Evolutionary conservation across 2,113 vertebrate species (phyloP), one percentile per base, ranked within the genome.

Genomic region (Limnothrissa miodon): DNA sequence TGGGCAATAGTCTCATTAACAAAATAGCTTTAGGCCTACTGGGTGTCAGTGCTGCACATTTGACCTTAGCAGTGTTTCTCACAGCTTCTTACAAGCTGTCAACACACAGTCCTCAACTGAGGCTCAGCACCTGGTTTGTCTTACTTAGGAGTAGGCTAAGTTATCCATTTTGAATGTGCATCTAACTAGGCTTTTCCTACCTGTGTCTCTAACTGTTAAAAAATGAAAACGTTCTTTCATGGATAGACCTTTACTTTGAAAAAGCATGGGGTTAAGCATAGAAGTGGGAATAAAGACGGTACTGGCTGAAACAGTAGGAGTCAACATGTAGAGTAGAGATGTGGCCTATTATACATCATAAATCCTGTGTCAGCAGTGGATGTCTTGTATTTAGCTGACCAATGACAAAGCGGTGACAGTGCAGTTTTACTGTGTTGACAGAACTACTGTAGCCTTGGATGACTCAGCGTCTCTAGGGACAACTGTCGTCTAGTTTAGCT

Each of bases 351-450:
- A 70, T 70, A 29, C 25, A 70, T 33, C 11, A 66, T 29, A 10
- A 56, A 9, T 11, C 33, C 66, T 74, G 29, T 74, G 66, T 33
- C 66, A 36, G 29, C 2, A 1, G 10, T 4, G 25, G 11, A 74
- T 4, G 66, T 74, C 66, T 11, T 74, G 10, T 33, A n/a, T 74
- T 74, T 74, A 74, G 66, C 66, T 74, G 66, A 74, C 66, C 29
- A 15, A 13, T 36, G 66, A 15, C 25, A 33, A 36, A 84, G 82
- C 25, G 81, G 83, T 78, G 23, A 78, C 78, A 59, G 11, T 46
- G 82, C 29, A 51, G 80, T 82, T 62, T 74, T 74, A 33, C 13
- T 74, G 66, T 74, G 66, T 51, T 83, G 42, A 33, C 81, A 46
- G 62, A 6, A 33, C 80, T 21, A 62, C 21, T 33, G 48, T 42